These are phyloP conservation scores for Natrix natrix DNA, from an alignment of 2,797 vertebrate genomes.

Conservation along the genomic window DNA sequence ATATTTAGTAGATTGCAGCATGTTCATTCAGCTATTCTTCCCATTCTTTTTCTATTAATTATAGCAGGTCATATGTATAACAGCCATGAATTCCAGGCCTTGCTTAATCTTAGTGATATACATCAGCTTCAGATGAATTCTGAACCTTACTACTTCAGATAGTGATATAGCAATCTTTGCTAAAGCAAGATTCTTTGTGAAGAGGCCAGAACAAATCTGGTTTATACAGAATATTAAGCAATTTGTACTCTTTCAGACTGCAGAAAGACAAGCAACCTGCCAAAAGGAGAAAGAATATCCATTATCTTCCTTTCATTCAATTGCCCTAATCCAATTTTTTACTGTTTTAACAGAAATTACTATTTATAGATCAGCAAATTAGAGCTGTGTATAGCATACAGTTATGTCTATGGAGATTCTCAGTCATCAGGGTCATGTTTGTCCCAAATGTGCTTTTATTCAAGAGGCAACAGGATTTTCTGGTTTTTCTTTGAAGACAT, in stretches of 20 bases:
- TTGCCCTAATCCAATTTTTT: not conserved
- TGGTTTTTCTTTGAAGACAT: no score
- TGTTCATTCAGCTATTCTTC: not conserved
- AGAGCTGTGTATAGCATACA: not conserved
- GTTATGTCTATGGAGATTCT: no score
- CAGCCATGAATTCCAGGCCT: not conserved
- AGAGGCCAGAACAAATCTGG: not conserved
- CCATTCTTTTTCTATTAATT: constrained; percentile 15
- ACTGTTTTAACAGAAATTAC: not conserved
- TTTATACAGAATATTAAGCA: not conserved
- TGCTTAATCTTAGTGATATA: not conserved
- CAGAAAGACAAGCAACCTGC: not conserved
- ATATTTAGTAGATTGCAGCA: not conserved
- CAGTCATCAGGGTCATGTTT: no score
- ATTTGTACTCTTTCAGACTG: not conserved
- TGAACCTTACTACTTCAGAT: not conserved
- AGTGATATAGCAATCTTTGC: not conserved
- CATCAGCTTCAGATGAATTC: not conserved
- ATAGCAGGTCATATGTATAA: not conserved
- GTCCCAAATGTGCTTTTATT: no score
- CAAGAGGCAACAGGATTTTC: no score
- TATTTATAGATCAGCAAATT: not conserved
- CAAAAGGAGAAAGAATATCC: not conserved
- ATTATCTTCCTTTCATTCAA: not conserved
- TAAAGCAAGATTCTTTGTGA: not conserved